Conservation (phyloP, 2,113 vertebrate species). For the Heterochromis multidens region DNA sequence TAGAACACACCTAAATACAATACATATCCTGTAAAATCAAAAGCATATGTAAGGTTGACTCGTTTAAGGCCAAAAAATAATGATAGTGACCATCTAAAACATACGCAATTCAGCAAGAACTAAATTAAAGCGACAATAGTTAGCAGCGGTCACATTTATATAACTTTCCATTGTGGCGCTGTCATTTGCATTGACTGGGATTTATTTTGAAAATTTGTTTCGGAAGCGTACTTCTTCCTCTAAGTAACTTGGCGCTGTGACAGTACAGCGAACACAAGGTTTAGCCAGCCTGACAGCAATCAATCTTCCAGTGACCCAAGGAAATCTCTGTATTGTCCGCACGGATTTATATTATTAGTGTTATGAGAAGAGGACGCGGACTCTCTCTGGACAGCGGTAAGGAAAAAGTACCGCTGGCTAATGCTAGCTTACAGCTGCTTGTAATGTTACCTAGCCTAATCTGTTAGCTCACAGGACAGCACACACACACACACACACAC, state of each 20-base stretch:
- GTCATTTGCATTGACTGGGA: not conserved
- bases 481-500: too few species aligned
- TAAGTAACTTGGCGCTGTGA: not conserved
- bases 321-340: not conserved
- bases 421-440: not conserved
- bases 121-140: not conserved
- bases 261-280: conserved; percentile 20
- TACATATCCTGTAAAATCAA: too few species aligned
- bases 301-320: not conserved
- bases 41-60: not conserved
- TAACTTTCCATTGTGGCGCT: not conserved
- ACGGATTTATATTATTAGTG: not conserved
- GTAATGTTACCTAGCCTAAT: conserved; percentile 21
- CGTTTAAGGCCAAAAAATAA: not conserved
- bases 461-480: conserved; percentile 15
- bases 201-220: conserved; percentile 13
- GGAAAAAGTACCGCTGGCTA: not conserved
- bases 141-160: not conserved
- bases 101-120: not conserved
- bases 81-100: not conserved
- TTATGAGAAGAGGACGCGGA: conserved; percentile 49
- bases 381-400: conserved; percentile 35
- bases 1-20: too few species aligned
- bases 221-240: rapidly evolving
- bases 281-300: conserved; percentile 11